Conservation (phyloP, 2,888 invertebrate genomes). For the Himalopsyche japonica region DNA sequence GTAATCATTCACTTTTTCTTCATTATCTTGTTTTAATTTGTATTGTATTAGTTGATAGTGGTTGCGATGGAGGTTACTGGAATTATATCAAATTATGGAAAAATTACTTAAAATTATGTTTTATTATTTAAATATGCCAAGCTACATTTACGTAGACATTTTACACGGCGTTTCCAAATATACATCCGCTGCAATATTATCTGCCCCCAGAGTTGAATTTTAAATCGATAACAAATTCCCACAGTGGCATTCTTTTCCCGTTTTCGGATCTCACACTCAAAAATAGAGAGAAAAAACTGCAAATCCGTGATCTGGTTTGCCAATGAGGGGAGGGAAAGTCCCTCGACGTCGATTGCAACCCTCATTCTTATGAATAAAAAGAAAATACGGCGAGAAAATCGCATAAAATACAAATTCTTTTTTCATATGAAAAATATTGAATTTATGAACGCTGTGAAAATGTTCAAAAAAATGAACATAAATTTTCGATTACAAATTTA, state of each 20-base stretch:
- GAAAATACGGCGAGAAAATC: background rate
- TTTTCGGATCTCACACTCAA: background rate
- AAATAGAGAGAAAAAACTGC: background rate
- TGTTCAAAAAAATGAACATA: too few relatives aligned
- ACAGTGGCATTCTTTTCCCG: background rate
- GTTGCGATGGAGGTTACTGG: too few relatives aligned
- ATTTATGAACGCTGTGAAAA: too few relatives aligned
- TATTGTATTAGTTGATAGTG: too few relatives aligned
- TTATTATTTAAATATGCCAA: too few relatives aligned
- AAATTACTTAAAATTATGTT: too few relatives aligned
- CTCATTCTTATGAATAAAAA: background rate
- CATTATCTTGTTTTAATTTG: too few relatives aligned
- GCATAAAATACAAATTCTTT: background rate
- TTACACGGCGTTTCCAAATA: background rate
- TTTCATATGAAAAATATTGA: background rate
- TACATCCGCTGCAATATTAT: background rate
- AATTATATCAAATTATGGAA: too few relatives aligned
- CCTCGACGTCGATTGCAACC: background rate
- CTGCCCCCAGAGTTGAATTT: background rate
- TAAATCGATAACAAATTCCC: background rate
- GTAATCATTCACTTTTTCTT: too few relatives aligned
- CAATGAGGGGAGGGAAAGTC: background rate
- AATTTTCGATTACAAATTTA: too few relatives aligned
- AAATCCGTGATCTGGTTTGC: background rate
- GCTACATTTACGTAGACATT: too few relatives aligned